Evolutionary conservation across 2,797 vertebrate genomes (phyloP), one percentile per base, ranked within the genome.

Genomic region (Sebastes hopkinsi): DNA sequence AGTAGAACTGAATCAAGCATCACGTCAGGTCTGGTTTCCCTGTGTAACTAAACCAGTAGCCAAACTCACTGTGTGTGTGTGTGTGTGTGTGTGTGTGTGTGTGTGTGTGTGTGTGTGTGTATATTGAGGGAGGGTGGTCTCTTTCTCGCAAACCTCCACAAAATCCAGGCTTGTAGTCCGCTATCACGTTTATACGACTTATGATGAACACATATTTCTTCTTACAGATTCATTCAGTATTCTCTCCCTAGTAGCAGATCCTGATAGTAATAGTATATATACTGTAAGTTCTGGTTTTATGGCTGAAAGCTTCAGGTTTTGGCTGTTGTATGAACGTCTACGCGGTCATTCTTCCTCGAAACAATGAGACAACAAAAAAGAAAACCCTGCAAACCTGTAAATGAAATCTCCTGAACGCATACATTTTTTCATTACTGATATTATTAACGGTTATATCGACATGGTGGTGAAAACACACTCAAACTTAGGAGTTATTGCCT

Each of bases 401-500:
- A 91, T 80, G 6, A 88, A 88, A 83, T 79, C 67, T 87, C 91
- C 89, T 92, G 88, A 93, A 92, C 82, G 87, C 82, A 89, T 91
- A 91, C 81, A 85, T 73, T 72, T 83, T 87, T 81, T 83, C 27
- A 80, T 62, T 83, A 87, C 72, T 89, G 30, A 82, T 84, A 84
- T 84, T 84, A 85, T 79, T 88, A 78, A 83, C 72, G 71, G 58
- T 89, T 91, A 92, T 87, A 92, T 88, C 34, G 65, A 91, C 88
- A 89, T 79, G 69, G 86, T 70, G 64, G 87, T 90, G 87, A 87
- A 91, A 91, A 92, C 90, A 93, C 91, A 92, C 90, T 89, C 78
- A 92, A 95, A 95, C 90, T 85, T 72, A 93, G 83, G 89, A 94
- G 86, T 96, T 96, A 96, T 95, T 96, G 95, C 95, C 94, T 90